Evolutionary conservation across 2,888 invertebrate genomes (phyloP), one percentile per base, ranked within the genome.

Genomic region (Phanerotoma sp.): DNA sequence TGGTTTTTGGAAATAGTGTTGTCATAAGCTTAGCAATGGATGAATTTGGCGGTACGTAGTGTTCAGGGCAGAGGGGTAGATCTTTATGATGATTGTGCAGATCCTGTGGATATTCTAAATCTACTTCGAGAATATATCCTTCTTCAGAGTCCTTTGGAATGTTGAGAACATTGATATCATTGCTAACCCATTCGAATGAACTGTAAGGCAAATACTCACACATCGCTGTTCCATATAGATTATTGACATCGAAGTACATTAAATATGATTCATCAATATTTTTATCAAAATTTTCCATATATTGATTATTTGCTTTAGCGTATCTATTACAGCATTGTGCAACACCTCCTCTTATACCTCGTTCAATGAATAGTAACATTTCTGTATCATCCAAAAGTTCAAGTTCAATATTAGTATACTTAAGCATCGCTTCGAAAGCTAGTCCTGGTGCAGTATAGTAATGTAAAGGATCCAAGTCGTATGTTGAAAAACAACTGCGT

Each of bases 171-270:
- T 15, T 44, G 32, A 58, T 35, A 32, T 41, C 40, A 28, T 49
- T 37, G 10, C 61, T 54, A 11, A 63, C 54, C 69, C 71, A 75
- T 50, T 66, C 44, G 59, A 77, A 74, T 5, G 56, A 57, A 7
- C 56, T 56, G 9, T 51, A 30, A 0, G 74, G 74, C 15, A 76
- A 57, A 7, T 54, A 51, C 7, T 10, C 9, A 5, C 56, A 61
- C 71, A 76, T 71, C 3, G 72, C 72, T 62, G 65, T 67, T 9
- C 71, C 72, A 58, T 74, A 76, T 9, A 72, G 56, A 58, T 74
- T 74, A 54, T 76, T 75, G 0, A 66, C 67, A 62, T 74, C 73
- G 4, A 69, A 60, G 51, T 71, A 74, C 30, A 65, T 60, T 20
- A 77, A 40, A 55, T 65, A 75, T 6, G 62, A 68, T 5, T 45